Evolutionary conservation across 2,113 vertebrate genomes (phyloP), one percentile per base, ranked within the genome.

Genomic region (Phaetusa simplex): DNA sequence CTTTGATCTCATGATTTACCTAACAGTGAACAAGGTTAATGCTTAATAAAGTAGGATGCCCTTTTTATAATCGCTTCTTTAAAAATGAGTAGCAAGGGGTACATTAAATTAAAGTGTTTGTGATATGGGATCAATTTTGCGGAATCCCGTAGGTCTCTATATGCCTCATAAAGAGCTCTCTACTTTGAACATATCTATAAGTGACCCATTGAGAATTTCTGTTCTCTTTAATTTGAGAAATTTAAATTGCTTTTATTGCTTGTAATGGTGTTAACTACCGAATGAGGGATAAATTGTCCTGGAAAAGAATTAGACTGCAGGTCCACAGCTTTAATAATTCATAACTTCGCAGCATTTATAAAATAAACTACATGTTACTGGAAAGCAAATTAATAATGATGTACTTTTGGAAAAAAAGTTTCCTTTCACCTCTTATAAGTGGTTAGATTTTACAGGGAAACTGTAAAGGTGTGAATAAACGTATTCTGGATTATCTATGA

Each of bases 61-160:
- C 96, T 94, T 97, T 97, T 95, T 93, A 62, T 96, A 97, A 97
- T 96, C 87, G 66, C 95, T 94, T 96, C 96, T 96, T 97, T 97
- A 97, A 83, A 96, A 97, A 89, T 56, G 86, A 81, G 87, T 80
- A 91, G 95, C 85, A 86, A 88, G 93, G 93, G 95, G 87, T 94
- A 47, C 97, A 95, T 97, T 94, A 97, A 96, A 94, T 92, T 82
- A 93, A 93, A 96, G 86, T 95, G 97, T 95, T 95, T 95, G 95
- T 82, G 94, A 49, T 95, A 58, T 88, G 96, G 96, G 95, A 97
- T 97, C 96, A 96, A 95, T 97, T 90, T 82, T 66, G 62, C 40
- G 71, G 67, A 93, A 92, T 95, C 94, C 94, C 94, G 76, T 32
- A 81, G 93, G 94, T 77, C 91, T 89, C 94, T 59, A 10, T 24